Conservation (phyloP, 2,888 invertebrate species). For the Dichetophora obliterata region DNA sequence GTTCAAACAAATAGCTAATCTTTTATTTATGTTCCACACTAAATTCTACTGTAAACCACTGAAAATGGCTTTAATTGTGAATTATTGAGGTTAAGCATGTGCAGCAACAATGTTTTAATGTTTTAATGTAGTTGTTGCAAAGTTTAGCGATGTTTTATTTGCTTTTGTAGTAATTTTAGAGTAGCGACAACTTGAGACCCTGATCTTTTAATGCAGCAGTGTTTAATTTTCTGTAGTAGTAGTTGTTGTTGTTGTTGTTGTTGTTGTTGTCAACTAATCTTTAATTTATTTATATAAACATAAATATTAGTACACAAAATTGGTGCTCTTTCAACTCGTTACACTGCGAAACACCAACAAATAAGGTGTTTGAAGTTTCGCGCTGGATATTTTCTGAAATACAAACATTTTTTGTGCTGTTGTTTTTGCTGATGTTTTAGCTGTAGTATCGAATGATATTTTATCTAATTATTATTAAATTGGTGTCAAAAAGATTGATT, state of each 20-base stretch:
- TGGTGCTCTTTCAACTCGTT: neutral
- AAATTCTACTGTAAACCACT: neutral
- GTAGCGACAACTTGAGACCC: slow-evolving; percentile 33
- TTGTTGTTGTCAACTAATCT: neutral
- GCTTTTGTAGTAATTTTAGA: neutral
- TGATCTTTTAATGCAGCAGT: slow-evolving; percentile 42
- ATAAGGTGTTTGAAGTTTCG: slow-evolving; percentile 36
- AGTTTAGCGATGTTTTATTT: neutral
- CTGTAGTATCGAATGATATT: neutral
- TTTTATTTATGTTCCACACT: slow-evolving; percentile 9
- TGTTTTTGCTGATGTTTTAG: slow-evolving; percentile 1
- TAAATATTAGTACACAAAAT: neutral
- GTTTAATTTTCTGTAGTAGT: slow-evolving; percentile 34
- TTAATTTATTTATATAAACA: neutral
- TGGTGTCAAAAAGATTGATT: slow-evolving; percentile 69
- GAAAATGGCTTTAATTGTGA: slow-evolving; percentile 24
- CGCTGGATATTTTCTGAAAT: slow-evolving; percentile 12
- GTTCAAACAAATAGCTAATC: neutral
- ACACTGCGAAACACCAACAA: neutral
- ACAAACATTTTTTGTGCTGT: neutral
- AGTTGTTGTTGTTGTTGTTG: slow-evolving; percentile 28
- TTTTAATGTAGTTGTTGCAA: slow-evolving; percentile 22
- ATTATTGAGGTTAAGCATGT: slow-evolving; percentile 36
- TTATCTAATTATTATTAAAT: slow-evolving; percentile 44
- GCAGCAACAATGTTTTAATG: slow-evolving; percentile 13